These are phyloP conservation scores for Cercopithecus hamlyni DNA, from an alignment of 2,797 vertebrate genomes.

Conservation along the genomic window DNA sequence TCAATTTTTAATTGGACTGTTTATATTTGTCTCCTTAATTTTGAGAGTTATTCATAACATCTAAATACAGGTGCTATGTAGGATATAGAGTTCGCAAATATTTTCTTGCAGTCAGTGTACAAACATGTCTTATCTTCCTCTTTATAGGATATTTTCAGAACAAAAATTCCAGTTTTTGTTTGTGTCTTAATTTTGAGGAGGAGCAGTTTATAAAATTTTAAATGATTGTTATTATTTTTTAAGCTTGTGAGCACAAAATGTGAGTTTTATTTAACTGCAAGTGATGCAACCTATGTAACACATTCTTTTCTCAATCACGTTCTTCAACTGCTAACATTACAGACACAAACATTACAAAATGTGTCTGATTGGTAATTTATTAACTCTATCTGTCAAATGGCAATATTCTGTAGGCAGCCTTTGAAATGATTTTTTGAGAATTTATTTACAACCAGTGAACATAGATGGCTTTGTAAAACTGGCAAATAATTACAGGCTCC, in stretches of 20 bases:
- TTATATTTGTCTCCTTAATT: background rate
- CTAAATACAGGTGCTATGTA: background rate
- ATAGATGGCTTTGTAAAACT: constrained; percentile 72
- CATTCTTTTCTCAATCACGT: background rate
- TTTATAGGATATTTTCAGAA: background rate
- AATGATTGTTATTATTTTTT: background rate
- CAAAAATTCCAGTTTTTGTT: background rate
- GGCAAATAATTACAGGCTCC: constrained; percentile 63
- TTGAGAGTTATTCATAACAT: background rate
- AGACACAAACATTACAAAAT: constrained; percentile 40
- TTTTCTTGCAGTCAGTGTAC: background rate
- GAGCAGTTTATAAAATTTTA: background rate
- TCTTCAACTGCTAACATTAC: background rate
- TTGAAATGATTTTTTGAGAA: constrained; percentile 67
- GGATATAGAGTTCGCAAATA: background rate
- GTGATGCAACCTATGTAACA: background rate
- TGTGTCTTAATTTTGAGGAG: background rate
- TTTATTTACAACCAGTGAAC: constrained; percentile 79
- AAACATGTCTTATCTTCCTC: background rate
- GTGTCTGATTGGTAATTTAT: constrained; percentile 70
- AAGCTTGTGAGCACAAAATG: background rate
- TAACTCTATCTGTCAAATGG: constrained; percentile 58
- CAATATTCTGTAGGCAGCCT: constrained; percentile 66
- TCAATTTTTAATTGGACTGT: background rate
- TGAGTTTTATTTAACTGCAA: constrained; percentile 28